Evolutionary conservation across 2,888 invertebrate genomes (phyloP).

Genomic region (Sinodicranocentrus sp.): DNA sequence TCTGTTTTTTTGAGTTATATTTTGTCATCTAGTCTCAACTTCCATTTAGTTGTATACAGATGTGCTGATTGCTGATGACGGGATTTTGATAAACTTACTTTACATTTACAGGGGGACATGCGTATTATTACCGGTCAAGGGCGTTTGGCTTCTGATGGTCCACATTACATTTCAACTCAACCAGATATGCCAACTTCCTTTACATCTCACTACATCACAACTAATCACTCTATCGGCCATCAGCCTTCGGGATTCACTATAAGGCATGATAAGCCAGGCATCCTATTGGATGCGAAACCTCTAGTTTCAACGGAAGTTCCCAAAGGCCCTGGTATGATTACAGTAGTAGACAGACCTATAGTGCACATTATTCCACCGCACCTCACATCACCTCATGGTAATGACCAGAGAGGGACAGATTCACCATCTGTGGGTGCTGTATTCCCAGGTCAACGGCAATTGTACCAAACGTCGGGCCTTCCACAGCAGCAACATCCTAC

Average conservation of each 20-base stretch:
- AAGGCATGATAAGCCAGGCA: slow-evolving; percentile 51
- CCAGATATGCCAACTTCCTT: slow-evolving; percentile 64
- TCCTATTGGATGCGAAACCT: slow-evolving; percentile 55
- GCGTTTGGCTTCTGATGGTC: slow-evolving; percentile 52
- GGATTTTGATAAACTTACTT: slow-evolving; percentile 13
- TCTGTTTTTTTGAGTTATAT: neutral
- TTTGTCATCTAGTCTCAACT: neutral
- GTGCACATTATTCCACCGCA: slow-evolving; percentile 70
- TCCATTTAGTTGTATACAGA: neutral
- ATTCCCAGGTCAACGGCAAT: slow-evolving; percentile 77
- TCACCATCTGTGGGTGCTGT: slow-evolving; percentile 82
- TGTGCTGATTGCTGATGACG: neutral
- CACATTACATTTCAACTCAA: slow-evolving; percentile 70
- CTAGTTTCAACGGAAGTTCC: slow-evolving; percentile 8
- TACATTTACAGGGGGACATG: slow-evolving; percentile 65
- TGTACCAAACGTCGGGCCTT: slow-evolving; percentile 75
- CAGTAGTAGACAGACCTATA: slow-evolving; percentile 58
- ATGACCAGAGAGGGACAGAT: slow-evolving; percentile 80
- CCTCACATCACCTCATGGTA: slow-evolving; percentile 73
- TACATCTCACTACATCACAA: slow-evolving; percentile 67
- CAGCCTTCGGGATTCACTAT: slow-evolving; percentile 61
- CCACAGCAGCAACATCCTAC: slow-evolving; percentile 70
- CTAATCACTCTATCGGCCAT: slow-evolving; percentile 60
- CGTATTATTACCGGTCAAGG: slow-evolving; percentile 57
- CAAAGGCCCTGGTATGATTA: slow-evolving; percentile 43